phyloP scores from a whole-genome alignment of 1,140 invertebrate genomes.

The Rhynchophorus ferrugineus region DNA sequence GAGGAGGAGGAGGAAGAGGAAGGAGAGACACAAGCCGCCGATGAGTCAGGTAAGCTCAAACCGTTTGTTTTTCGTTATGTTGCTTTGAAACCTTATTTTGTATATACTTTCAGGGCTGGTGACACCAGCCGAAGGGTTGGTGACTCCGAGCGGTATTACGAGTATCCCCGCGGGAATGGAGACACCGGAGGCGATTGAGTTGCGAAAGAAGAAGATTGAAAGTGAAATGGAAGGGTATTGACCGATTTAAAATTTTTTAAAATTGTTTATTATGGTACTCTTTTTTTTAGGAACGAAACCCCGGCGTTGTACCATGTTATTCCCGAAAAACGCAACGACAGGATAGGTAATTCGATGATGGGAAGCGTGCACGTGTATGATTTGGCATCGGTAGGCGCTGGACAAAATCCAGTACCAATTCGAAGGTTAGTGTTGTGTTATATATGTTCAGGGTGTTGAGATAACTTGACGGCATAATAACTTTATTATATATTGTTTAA shows the following conservation, averaged over 20 bases:
- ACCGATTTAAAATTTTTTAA: slow-evolving; percentile 1
- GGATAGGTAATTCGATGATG: slow-evolving; percentile 94
- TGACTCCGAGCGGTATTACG: slow-evolving; percentile 91
- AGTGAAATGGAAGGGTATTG: slow-evolving; percentile 87
- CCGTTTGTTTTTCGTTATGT: slow-evolving; percentile 70
- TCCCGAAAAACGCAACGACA: slow-evolving; percentile 87
- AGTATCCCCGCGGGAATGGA: slow-evolving; percentile 93
- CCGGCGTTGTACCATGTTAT: slow-evolving; percentile 88
- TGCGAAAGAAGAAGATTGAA: slow-evolving; percentile 95
- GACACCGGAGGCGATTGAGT: slow-evolving; percentile 96
- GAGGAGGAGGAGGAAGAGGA: slow-evolving; percentile 80
- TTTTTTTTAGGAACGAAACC: slow-evolving; percentile 64
- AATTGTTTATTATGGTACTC: slow-evolving; percentile 11
- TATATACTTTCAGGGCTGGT: slow-evolving; percentile 43
- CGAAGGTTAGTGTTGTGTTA: too few species aligned
- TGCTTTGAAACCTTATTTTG: slow-evolving; percentile 56
- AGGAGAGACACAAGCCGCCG: slow-evolving; percentile 46
- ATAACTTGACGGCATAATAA: too few species aligned
- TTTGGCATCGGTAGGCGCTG: slow-evolving; percentile 57
- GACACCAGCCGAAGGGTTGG: slow-evolving; percentile 79
- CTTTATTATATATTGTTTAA: too few species aligned
- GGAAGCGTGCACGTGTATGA: slow-evolving; percentile 97
- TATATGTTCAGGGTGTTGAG: too few species aligned
- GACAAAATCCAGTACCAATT: slow-evolving; percentile 41
- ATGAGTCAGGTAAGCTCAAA: slow-evolving; percentile 49